phyloP scores from a whole-genome alignment of 2,888 invertebrate species.

The Venusia cambrica region DNA sequence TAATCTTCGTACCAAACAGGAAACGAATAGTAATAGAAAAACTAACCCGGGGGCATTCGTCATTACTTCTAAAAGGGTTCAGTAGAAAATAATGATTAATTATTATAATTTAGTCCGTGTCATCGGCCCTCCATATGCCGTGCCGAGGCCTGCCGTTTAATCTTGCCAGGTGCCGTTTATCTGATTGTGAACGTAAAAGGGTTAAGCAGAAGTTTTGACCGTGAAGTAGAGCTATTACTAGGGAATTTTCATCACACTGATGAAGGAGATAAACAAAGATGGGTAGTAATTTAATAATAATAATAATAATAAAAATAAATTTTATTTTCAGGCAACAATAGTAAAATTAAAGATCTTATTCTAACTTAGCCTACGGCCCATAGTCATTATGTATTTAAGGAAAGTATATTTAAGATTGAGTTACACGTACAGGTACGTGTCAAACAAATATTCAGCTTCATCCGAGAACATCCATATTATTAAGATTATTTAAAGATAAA shows the following conservation, averaged over 20 bases:
- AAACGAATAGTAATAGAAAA: slow-evolving; percentile 62
- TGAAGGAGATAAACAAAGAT: slow-evolving; percentile 10
- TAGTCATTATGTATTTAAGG: too few relatives aligned
- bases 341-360: too few relatives aligned
- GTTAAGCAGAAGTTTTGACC: slow-evolving; percentile 47
- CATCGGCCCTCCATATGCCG: slow-evolving; percentile 59
- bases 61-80: slow-evolving; percentile 61
- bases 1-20: slow-evolving; percentile 59
- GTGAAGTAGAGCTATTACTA: slow-evolving; percentile 22
- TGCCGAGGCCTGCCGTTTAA: slow-evolving; percentile 33
- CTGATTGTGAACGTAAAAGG: slow-evolving; percentile 70
- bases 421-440: too few relatives aligned
- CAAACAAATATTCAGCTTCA: too few relatives aligned
- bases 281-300: too few relatives aligned
- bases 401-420: too few relatives aligned
- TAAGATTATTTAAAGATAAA: too few relatives aligned
- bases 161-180: slow-evolving; percentile 74
- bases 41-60: slow-evolving; percentile 59
- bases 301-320: slow-evolving; percentile 7
- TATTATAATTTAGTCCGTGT: slow-evolving; percentile 71
- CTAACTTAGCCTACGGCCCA: too few relatives aligned
- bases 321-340: too few relatives aligned
- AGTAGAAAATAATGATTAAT: slow-evolving; percentile 74
- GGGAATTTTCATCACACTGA: slow-evolving; percentile 20
- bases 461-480: too few relatives aligned